Evolutionary conservation across 2,888 invertebrate species (phyloP).

Genomic region (Endotricha flammealis): DNA sequence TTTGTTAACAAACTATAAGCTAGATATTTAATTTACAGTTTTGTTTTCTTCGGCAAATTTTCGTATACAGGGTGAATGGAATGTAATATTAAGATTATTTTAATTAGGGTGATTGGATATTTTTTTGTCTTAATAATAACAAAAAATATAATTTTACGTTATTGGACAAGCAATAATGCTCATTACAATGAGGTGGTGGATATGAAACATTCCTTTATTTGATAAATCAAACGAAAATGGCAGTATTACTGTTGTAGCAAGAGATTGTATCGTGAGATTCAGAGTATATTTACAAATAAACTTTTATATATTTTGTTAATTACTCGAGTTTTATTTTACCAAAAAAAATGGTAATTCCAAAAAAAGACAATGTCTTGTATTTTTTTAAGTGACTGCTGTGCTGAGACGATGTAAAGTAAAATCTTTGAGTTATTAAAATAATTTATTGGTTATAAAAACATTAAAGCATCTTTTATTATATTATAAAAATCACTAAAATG

Average conservation of each 20-base stretch:
- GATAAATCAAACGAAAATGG: neutral
- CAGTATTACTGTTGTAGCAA: constrained; percentile 11
- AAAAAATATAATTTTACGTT: too few relatives aligned
- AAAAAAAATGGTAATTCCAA: neutral
- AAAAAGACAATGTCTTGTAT: neutral
- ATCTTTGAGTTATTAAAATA: too few relatives aligned
- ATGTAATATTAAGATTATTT: constrained; percentile 6
- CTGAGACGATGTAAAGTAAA: too few relatives aligned
- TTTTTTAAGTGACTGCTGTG: too few relatives aligned
- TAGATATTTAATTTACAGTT: too few relatives aligned
- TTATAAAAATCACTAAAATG: too few relatives aligned
- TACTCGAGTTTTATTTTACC: constrained; percentile 5
- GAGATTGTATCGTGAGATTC: constrained; percentile 18
- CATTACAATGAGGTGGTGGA: constrained; percentile 30
- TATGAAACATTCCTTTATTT: constrained; percentile 25
- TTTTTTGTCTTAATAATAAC: too few relatives aligned
- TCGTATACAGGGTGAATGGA: constrained; percentile 1
- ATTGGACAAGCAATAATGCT: too few relatives aligned
- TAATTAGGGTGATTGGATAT: constrained; percentile 5
- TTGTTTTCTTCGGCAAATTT: too few relatives aligned
- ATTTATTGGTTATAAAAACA: too few relatives aligned
- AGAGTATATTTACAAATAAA: constrained; percentile 17
- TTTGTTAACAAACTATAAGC: too few relatives aligned
- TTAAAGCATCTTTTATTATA: too few relatives aligned
- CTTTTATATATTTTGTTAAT: constrained; percentile 4